Conservation (phyloP, 1,140 invertebrate species). For the Chrysoperla carnea region DNA sequence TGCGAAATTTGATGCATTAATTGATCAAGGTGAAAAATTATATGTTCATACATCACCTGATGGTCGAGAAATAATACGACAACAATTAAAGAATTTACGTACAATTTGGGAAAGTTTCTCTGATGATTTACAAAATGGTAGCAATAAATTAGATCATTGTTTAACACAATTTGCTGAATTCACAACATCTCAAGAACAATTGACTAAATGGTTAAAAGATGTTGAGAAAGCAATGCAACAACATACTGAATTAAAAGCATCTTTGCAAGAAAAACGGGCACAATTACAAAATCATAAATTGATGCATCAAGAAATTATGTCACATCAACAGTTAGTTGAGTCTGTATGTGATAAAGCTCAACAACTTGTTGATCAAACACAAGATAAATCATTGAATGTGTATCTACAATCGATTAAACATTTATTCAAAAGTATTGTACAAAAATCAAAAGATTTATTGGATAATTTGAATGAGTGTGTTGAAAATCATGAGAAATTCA, state of each 20-base stretch:
- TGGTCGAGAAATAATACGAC: slow-evolving; percentile 77
- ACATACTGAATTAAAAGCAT: slow-evolving; percentile 77
- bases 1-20: slow-evolving; percentile 64
- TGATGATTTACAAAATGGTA: slow-evolving; percentile 60
- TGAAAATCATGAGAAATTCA: slow-evolving; percentile 66
- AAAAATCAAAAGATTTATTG: slow-evolving; percentile 70
- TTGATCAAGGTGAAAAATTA: slow-evolving; percentile 79
- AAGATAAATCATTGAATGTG: slow-evolving; percentile 68
- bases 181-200: slow-evolving; percentile 69
- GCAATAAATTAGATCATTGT: slow-evolving; percentile 73
- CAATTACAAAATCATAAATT: slow-evolving; percentile 89
- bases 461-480: slow-evolving; percentile 73
- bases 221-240: slow-evolving; percentile 81
- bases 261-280: slow-evolving; percentile 83
- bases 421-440: slow-evolving; percentile 73
- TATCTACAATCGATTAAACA: slow-evolving; percentile 80
- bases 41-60: slow-evolving; percentile 87
- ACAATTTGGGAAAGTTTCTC: slow-evolving; percentile 74
- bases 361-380: slow-evolving; percentile 72
- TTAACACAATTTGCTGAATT: slow-evolving; percentile 80
- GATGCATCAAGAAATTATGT: slow-evolving; percentile 88
- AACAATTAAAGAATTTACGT: slow-evolving; percentile 68
- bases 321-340: slow-evolving; percentile 76
- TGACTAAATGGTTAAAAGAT: slow-evolving; percentile 83
- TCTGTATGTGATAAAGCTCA: slow-evolving; percentile 84